Conservation (phyloP, 2,797 vertebrate genomes). For the Champsocephalus gunnari region DNA sequence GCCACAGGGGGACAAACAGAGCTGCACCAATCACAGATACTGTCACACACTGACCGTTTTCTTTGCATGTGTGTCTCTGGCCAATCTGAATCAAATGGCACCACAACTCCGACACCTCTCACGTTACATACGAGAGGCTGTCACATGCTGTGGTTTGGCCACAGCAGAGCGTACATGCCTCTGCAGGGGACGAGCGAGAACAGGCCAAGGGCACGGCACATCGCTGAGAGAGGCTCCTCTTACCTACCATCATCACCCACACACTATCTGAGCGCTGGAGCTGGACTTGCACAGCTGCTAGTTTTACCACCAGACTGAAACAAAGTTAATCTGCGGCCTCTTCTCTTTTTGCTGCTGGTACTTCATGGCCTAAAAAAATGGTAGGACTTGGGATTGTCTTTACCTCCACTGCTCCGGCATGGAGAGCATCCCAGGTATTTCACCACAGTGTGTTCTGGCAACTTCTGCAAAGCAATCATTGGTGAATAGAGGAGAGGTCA, state of each 20-base stretch:
- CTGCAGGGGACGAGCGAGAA: conserved; percentile 58
- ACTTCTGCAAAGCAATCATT: conserved; percentile 66
- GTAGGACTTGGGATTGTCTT: conserved; percentile 28
- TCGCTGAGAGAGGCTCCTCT: conserved; percentile 55
- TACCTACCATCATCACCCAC: conserved; percentile 52
- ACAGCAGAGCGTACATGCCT: conserved; percentile 57
- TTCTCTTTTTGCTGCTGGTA: conserved; percentile 36
- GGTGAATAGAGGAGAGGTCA: conserved; percentile 50
- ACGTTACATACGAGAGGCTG: conserved; percentile 65
- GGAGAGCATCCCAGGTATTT: conserved; percentile 60
- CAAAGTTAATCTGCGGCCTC: conserved; percentile 22
- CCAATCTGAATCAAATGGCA: conserved; percentile 47
- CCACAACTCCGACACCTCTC: conserved; percentile 54
- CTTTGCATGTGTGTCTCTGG: conserved; percentile 25
- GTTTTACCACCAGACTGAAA: conserved; percentile 17
- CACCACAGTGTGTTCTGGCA: conserved; percentile 56
- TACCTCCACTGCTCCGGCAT: conserved; percentile 30
- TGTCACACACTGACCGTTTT: conserved; percentile 3
- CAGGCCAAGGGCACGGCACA: conserved; percentile 73
- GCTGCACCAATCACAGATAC: conserved; percentile 20
- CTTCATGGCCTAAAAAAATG: conserved; percentile 19
- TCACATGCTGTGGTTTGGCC: conserved; percentile 76
- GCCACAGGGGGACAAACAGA: conserved; percentile 12
- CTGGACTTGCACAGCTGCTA: conserved; percentile 48
- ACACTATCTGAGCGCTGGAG: conserved; percentile 18